Evolutionary conservation across 2,888 invertebrate genomes (phyloP).

Genomic region (Dorcus hopei): DNA sequence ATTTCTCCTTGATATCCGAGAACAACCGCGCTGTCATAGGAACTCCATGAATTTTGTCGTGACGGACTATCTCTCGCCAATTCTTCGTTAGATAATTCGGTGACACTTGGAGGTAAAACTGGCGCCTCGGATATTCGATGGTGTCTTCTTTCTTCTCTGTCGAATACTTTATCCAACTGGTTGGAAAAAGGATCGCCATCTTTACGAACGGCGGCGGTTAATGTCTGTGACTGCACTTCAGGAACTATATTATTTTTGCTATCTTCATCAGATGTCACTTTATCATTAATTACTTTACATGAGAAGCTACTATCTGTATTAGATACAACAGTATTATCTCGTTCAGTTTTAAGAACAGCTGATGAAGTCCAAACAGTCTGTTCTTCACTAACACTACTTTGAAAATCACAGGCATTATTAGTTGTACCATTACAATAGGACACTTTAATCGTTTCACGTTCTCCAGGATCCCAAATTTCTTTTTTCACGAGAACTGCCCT

Average conservation of each 20-base stretch:
- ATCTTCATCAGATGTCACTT: slow-evolving; percentile 37
- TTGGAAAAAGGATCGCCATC: slow-evolving; percentile 66
- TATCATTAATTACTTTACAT: slow-evolving; percentile 17
- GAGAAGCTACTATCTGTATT: slow-evolving; percentile 19
- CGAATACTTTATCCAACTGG: slow-evolving; percentile 68
- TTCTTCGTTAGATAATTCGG: slow-evolving; percentile 32
- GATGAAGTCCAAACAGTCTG: slow-evolving; percentile 52
- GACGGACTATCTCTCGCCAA: slow-evolving; percentile 54
- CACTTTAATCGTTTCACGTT: slow-evolving; percentile 35
- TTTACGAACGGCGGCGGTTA: slow-evolving; percentile 50
- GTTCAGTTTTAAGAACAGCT: slow-evolving; percentile 36
- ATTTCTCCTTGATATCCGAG: slow-evolving; percentile 54
- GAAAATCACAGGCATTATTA: slow-evolving; percentile 45
- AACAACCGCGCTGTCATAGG: slow-evolving; percentile 73
- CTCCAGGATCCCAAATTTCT: slow-evolving; percentile 69
- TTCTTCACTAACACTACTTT: slow-evolving; percentile 33
- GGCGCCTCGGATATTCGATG: slow-evolving; percentile 42
- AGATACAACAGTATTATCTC: slow-evolving; percentile 28
- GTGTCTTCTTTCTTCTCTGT: slow-evolving; percentile 60
- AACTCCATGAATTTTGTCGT: slow-evolving; percentile 75
- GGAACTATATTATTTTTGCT: slow-evolving; percentile 37
- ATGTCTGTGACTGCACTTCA: slow-evolving; percentile 48
- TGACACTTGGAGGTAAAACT: slow-evolving; percentile 44
- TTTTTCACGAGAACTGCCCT: slow-evolving; percentile 51
- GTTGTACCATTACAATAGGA: slow-evolving; percentile 35